phyloP scores from a whole-genome alignment of 2,888 invertebrate species.

The Lycaena phlaeas region DNA sequence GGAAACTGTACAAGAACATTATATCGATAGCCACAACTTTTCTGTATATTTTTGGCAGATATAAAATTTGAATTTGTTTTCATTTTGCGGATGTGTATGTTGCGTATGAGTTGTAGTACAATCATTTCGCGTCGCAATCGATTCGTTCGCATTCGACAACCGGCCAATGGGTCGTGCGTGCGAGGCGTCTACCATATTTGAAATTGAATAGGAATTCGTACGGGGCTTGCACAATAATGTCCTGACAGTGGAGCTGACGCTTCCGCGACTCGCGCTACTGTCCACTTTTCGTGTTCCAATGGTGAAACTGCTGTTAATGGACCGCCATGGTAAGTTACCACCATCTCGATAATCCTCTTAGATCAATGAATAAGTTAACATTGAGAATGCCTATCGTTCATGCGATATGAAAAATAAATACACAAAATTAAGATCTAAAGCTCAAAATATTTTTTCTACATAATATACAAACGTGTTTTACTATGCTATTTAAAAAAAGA shows the following conservation, averaged over 20 bases:
- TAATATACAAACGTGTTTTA: too few species aligned
- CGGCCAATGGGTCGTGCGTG: slow-evolving; percentile 50
- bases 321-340: slow-evolving; percentile 24
- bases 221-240: slow-evolving; percentile 64
- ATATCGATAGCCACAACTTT: too few species aligned
- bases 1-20: too few species aligned
- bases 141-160: slow-evolving; percentile 41
- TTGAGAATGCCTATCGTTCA: too few species aligned
- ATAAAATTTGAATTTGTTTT: too few species aligned
- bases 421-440: too few species aligned
- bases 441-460: too few species aligned
- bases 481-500: too few species aligned
- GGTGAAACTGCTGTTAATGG: slow-evolving; percentile 27
- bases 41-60: too few species aligned
- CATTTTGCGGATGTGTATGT: too few species aligned
- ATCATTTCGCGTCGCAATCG: slow-evolving; percentile 34
- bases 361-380: too few species aligned
- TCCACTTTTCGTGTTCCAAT: slow-evolving; percentile 25
- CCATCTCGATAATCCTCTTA: neutral
- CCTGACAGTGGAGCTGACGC: slow-evolving; percentile 35
- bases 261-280: slow-evolving; percentile 27
- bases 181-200: slow-evolving; percentile 59
- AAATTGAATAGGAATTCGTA: slow-evolving; percentile 64
- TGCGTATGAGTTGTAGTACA: slow-evolving; percentile 8
- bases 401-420: too few species aligned